These are phyloP conservation scores for Trachelipus rathkii DNA, from an alignment of 1,140 invertebrate genomes.

Conservation along the genomic window DNA sequence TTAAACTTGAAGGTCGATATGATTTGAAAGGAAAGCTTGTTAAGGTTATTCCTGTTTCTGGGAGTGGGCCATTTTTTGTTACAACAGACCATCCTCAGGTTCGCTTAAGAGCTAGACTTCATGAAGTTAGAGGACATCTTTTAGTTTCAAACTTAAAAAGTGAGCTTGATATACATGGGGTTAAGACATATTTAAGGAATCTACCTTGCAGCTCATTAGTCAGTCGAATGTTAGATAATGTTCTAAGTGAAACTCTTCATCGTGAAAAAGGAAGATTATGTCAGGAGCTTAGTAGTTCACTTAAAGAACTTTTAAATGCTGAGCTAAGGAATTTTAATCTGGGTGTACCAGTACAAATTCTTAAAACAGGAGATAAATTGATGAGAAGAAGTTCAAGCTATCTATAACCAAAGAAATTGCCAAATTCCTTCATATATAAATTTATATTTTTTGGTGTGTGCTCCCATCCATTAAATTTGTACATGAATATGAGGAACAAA, in stretches of 20 bases:
- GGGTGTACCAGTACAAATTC: background rate
- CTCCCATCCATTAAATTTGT: too few relatives aligned
- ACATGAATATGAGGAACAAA: too few relatives aligned
- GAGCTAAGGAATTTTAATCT: background rate
- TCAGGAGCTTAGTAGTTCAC: background rate
- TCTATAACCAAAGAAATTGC: background rate
- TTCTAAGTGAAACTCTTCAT: background rate
- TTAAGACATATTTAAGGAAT: background rate
- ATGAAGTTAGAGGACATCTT: background rate
- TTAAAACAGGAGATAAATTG: background rate
- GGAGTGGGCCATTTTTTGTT: background rate
- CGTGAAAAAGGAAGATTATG: background rate
- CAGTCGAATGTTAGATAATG: background rate
- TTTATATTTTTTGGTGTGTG: too few relatives aligned
- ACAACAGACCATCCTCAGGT: background rate
- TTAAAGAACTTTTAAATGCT: background rate
- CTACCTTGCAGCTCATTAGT: background rate
- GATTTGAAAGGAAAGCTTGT: slow-evolving; percentile 16
- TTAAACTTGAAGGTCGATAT: background rate
- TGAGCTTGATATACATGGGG: background rate
- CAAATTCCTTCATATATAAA: too few relatives aligned
- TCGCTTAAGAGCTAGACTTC: background rate
- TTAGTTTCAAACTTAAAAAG: background rate
- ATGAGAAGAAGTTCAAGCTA: background rate
- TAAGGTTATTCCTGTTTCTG: slow-evolving; percentile 3